A percentile compares a stretch with the other conserved stretches of the same genome.
Evolutionary conservation across 30 jellyfish, hydroid and myxozoan genomes (phyloP).

Genomic region (Rhopilema esculentum): DNA sequence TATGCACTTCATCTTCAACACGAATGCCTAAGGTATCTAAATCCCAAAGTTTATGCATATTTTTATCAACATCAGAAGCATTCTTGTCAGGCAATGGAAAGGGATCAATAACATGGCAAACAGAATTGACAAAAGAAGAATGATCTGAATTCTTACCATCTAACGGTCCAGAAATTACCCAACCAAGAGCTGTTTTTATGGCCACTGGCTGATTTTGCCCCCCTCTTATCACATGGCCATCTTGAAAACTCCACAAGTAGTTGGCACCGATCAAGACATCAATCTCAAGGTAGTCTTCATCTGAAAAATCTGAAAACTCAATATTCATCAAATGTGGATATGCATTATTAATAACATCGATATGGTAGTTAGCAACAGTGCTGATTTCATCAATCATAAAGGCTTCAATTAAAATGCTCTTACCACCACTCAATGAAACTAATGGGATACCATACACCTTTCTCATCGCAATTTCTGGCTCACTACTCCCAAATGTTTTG

Average conservation of each 20-base stretch:
- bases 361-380: constrained; percentile 36
- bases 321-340: constrained; percentile 31
- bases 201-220: neutral
- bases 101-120: neutral
- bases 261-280: constrained; percentile 50
- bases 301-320: constrained; percentile 34
- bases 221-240: neutral
- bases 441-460: constrained; percentile 23
- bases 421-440: constrained; percentile 26
- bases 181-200: neutral
- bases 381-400: constrained; percentile 42
- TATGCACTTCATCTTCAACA: constrained; percentile 52
- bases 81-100: neutral
- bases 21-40: constrained; percentile 62
- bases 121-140: neutral
- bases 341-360: constrained; percentile 21
- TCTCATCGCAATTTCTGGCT: constrained; percentile 18
- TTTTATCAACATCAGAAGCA: constrained; percentile 7
- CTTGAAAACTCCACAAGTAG: constrained; percentile 17
- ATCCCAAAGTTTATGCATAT: constrained; percentile 52
- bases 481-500: constrained; percentile 32
- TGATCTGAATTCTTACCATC: neutral
- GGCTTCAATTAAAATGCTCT: constrained; percentile 42
- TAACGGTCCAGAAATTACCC: neutral
- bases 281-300: constrained; percentile 24